Percentiles rank a stretch among this genome's conserved stretches.
Conservation (phyloP, 1,140 invertebrate genomes). For the Doryteuthis pealeii region DNA sequence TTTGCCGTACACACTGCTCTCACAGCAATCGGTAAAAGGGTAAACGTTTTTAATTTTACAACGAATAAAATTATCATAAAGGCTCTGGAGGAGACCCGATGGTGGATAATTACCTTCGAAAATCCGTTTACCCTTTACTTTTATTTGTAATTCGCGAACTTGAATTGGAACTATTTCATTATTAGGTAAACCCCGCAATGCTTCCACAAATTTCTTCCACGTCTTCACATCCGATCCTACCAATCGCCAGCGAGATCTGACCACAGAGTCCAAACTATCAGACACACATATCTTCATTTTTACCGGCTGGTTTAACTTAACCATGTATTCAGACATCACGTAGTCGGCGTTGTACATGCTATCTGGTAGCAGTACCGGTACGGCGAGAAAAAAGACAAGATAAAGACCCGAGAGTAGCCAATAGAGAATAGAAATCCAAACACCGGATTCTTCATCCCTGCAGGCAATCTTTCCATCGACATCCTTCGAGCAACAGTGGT, state of each 20-base stretch:
- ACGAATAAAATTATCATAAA: constrained; percentile 50
- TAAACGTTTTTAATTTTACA: constrained; percentile 50
- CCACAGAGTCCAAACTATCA: constrained; percentile 37
- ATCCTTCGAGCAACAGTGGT: constrained; percentile 45
- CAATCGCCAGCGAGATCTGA: constrained; percentile 41
- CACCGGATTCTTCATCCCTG: constrained; percentile 40
- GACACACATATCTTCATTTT: constrained; percentile 49
- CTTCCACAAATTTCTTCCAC: constrained; percentile 41
- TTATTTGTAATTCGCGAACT: constrained; percentile 43
- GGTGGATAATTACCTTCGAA: constrained; percentile 52
- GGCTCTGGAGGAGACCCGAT: constrained; percentile 44
- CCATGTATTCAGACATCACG: constrained; percentile 50
- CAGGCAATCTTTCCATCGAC: constrained; percentile 33
- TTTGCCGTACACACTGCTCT: constrained; percentile 43
- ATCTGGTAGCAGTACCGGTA: constrained; percentile 46
- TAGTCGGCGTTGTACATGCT: constrained; percentile 48
- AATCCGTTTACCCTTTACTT: constrained; percentile 53
- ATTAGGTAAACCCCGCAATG: constrained; percentile 34
- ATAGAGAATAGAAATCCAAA: constrained; percentile 54
- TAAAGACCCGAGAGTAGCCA: constrained; percentile 47
- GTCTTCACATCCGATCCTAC: constrained; percentile 44
- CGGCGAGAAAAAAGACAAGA: constrained; percentile 50
- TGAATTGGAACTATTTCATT: constrained; percentile 46
- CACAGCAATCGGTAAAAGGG: constrained; percentile 50
- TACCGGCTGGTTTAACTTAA: constrained; percentile 46